These are phyloP conservation scores for Pantherophis guttatus DNA, from an alignment of 2,113 vertebrate genomes.

Conservation along the genomic window DNA sequence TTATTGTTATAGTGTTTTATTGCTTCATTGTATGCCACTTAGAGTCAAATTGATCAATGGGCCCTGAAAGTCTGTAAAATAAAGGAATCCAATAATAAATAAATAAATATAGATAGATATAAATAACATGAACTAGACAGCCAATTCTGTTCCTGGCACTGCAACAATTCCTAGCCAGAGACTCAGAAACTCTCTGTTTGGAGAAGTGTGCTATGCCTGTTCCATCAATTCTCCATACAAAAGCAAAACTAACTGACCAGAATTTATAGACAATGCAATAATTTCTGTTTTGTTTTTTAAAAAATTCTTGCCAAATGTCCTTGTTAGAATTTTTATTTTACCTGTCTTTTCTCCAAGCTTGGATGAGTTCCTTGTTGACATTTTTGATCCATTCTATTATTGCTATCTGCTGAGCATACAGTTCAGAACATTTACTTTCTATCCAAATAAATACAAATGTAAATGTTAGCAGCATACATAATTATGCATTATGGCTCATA, in stretches of 20 bases:
- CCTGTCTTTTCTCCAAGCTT: constrained; percentile 21
- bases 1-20: background rate
- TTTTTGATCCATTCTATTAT: background rate
- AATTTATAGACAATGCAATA: background rate
- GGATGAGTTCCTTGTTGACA: background rate
- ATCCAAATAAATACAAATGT: background rate
- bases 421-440: background rate
- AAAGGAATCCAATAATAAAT: background rate
- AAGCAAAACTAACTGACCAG: background rate
- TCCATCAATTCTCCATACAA: background rate
- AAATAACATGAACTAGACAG: background rate
- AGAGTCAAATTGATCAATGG: background rate
- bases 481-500: background rate
- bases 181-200: background rate
- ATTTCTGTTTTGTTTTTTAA: background rate
- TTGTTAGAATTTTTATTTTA: background rate
- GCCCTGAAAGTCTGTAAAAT: background rate
- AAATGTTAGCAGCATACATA: background rate
- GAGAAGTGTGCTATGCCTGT: background rate
- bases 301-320: background rate
- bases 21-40: background rate
- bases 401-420: background rate
- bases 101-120: background rate
- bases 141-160: background rate
- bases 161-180: background rate